A percentile compares a stretch with the other conserved stretches of the same genome.
These are phyloP conservation scores for Sinosuthora webbiana DNA, from an alignment of 2,113 vertebrate species.

Conservation along the genomic window DNA sequence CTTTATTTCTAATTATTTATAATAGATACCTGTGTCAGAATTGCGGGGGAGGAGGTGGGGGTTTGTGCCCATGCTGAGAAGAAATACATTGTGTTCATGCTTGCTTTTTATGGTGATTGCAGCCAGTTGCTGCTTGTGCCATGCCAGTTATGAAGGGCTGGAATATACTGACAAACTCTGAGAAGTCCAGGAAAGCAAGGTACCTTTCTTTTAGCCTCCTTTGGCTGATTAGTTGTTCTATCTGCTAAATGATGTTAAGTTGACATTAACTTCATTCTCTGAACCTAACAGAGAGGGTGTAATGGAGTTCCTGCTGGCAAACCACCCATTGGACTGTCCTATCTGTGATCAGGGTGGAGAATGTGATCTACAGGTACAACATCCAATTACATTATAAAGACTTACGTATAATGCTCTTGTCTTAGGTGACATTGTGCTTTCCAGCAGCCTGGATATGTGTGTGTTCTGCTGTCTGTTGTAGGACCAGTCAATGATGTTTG, in stretches of 20 bases:
- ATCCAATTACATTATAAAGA: background rate
- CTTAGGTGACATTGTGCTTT: background rate
- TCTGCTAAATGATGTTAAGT: background rate
- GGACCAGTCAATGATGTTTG: constrained; percentile 99
- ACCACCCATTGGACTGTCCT: constrained; percentile 94
- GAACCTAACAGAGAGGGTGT: constrained; percentile 87
- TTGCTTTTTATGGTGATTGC: constrained; percentile 32
- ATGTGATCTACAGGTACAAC: constrained; percentile 92
- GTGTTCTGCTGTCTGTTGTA: constrained; percentile 56
- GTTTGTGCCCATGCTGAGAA: background rate
- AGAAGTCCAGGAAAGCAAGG: constrained; percentile 94
- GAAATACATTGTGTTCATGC: background rate
- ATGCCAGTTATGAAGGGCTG: constrained; percentile 99
- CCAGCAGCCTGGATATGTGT: background rate
- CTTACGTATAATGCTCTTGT: background rate
- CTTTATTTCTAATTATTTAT: background rate
- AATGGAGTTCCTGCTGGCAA: constrained; percentile 94
- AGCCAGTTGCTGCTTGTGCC: constrained; percentile 96
- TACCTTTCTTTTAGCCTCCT: constrained; percentile 49
- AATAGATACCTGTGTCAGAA: background rate
- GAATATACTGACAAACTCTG: constrained; percentile 95
- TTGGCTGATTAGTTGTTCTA: background rate
- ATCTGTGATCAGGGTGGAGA: constrained; percentile 97
- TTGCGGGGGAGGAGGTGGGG: background rate
- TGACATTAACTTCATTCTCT: background rate